These are phyloP conservation scores for Calephelis nemesis DNA, from an alignment of 1,140 invertebrate species.

Conservation along the genomic window DNA sequence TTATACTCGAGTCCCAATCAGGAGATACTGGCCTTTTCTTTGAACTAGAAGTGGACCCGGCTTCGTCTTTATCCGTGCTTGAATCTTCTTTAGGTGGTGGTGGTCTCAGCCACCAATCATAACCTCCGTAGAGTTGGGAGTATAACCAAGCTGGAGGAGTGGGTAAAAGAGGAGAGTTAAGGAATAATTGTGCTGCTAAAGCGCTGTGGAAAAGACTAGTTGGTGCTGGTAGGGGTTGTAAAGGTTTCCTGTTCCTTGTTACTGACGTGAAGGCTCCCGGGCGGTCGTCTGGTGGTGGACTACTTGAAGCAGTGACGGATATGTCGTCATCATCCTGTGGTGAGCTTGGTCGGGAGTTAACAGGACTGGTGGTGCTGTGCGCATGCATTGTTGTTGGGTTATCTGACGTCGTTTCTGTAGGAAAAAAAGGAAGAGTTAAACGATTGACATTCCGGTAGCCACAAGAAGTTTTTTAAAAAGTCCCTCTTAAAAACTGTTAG, in stretches of 20 bases:
- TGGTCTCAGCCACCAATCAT: slow-evolving; percentile 82
- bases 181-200: slow-evolving; percentile 84
- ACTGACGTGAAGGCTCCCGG: slow-evolving; percentile 78
- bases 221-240: slow-evolving; percentile 70
- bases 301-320: slow-evolving; percentile 83
- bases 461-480: no score
- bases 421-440: slow-evolving; percentile 25
- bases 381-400: slow-evolving; percentile 73
- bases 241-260: slow-evolving; percentile 64
- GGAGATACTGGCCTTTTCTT: slow-evolving; percentile 72
- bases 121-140: slow-evolving; percentile 83
- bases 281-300: slow-evolving; percentile 73
- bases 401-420: slow-evolving; percentile 58
- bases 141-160: slow-evolving; percentile 87
- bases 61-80: slow-evolving; percentile 66
- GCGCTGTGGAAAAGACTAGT: slow-evolving; percentile 83
- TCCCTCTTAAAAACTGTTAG: no score
- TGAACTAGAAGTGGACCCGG: slow-evolving; percentile 59
- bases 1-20: slow-evolving; percentile 65
- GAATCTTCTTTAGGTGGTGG: slow-evolving; percentile 68
- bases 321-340: slow-evolving; percentile 84
- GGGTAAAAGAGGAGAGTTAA: slow-evolving; percentile 85
- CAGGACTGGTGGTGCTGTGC: slow-evolving; percentile 84
- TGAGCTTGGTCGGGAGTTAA: slow-evolving; percentile 73
- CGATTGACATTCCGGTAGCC: no score